phyloP scores from a whole-genome alignment of 2,888 invertebrate species.

The Cataglyphis altisquamis region DNA sequence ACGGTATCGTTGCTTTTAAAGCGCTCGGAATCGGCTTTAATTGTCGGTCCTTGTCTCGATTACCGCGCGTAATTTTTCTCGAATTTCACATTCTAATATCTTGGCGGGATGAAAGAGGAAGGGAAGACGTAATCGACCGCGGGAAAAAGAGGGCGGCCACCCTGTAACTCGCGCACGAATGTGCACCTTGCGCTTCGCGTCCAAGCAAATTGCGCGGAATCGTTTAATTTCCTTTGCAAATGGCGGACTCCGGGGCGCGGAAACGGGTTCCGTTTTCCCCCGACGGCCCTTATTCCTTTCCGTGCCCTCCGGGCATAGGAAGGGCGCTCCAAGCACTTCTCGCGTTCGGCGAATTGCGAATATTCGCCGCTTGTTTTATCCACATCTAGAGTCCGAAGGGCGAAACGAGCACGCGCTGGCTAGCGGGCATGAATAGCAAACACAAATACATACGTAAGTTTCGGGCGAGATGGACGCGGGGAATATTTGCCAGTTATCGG shows the following conservation, averaged over 20 bases:
- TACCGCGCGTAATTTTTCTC: constrained; percentile 40
- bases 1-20: constrained; percentile 25
- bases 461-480: constrained; percentile 20
- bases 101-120: not conserved
- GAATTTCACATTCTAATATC: constrained; percentile 38
- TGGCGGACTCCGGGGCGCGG: constrained; percentile 41
- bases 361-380: constrained; percentile 61
- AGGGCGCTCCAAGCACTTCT: constrained; percentile 9
- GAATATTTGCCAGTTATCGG: constrained; percentile 49
- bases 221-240: constrained; percentile 77
- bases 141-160: not conserved
- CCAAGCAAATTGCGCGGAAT: constrained; percentile 74
- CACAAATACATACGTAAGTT: constrained; percentile 45
- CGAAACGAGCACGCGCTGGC: constrained; percentile 57
- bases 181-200: constrained; percentile 56
- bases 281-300: constrained; percentile 38
- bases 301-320: constrained; percentile 6
- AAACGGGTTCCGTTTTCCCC: constrained; percentile 51
- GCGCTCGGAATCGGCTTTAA: constrained; percentile 29
- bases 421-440: constrained; percentile 61
- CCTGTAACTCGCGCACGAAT: constrained; percentile 4
- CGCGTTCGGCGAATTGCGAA: constrained; percentile 47
- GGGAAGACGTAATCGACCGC: constrained; percentile 21
- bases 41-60: constrained; percentile 5
- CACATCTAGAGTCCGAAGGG: not conserved